These are phyloP conservation scores for Pithys albifrons DNA, from an alignment of 2,113 vertebrate genomes.

Conservation along the genomic window DNA sequence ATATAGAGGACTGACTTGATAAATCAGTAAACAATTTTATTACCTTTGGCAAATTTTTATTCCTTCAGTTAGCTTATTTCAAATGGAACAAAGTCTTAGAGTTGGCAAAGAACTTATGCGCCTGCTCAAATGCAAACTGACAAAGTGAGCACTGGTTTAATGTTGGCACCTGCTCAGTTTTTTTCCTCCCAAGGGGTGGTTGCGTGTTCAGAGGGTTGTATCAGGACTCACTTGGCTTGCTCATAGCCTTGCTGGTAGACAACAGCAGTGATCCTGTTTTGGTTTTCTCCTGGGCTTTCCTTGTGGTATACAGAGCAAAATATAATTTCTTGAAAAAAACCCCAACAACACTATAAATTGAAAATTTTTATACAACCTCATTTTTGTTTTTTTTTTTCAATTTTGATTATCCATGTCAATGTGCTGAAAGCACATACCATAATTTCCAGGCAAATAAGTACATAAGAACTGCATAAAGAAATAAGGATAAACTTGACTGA, in stretches of 20 bases:
- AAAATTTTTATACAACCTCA: not conserved
- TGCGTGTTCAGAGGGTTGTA: fast-evolving
- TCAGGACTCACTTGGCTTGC: not conserved
- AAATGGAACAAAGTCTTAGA: conserved; percentile 39
- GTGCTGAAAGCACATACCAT: not conserved
- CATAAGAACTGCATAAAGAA: not conserved
- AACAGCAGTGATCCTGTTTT: not conserved
- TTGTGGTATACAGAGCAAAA: not conserved
- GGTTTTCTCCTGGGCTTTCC: not conserved
- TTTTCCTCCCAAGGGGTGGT: not conserved
- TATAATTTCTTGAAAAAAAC: not conserved
- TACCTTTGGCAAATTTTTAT: conserved; percentile 53
- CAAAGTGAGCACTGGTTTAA: not conserved
- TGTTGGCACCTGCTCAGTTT: conserved; percentile 29
- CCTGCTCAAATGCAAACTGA: conserved; percentile 25
- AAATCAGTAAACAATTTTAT: conserved; percentile 43
- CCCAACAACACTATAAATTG: not conserved
- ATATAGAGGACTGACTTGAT: not conserved
- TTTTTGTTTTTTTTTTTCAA: not conserved
- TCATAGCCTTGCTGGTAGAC: not conserved
- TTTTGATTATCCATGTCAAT: not conserved
- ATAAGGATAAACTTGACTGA: not conserved
- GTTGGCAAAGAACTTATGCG: not conserved
- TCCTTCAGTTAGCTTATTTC: conserved; percentile 41
- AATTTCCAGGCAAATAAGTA: not conserved